phyloP scores from a whole-genome alignment of 2,888 invertebrate genomes.

The Pheosia tremula region DNA sequence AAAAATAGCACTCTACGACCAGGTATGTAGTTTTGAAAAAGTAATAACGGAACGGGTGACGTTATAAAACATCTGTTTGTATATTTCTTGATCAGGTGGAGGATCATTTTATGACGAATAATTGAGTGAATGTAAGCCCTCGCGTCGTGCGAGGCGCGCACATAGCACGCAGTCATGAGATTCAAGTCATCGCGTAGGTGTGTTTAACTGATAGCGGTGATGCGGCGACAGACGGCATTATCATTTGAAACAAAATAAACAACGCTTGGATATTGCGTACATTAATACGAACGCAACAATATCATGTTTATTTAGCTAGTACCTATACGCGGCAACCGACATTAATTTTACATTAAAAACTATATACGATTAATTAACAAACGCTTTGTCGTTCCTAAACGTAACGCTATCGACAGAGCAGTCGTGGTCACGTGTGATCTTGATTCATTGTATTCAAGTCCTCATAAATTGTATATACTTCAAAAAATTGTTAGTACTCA shows the following conservation, averaged over 20 bases:
- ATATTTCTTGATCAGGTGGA: too few relatives aligned
- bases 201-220: constrained; percentile 37
- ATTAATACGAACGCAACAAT: constrained; percentile 31
- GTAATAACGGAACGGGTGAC: too few relatives aligned
- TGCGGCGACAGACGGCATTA: constrained; percentile 26
- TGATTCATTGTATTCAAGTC: too few relatives aligned
- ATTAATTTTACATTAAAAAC: neutral
- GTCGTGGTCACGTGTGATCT: too few relatives aligned
- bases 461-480: too few relatives aligned
- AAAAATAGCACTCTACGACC: neutral
- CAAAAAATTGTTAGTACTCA: too few relatives aligned
- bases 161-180: constrained; percentile 21
- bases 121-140: neutral
- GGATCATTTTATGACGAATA: too few relatives aligned
- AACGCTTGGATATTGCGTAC: constrained; percentile 30
- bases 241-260: constrained; percentile 35
- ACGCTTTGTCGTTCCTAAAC: too few relatives aligned
- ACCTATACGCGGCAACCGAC: neutral
- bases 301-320: constrained; percentile 24
- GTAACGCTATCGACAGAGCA: too few relatives aligned
- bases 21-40: too few relatives aligned
- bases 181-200: constrained; percentile 25
- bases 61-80: too few relatives aligned
- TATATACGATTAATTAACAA: too few relatives aligned
- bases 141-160: constrained; percentile 6